Evolutionary conservation across 1,140 invertebrate genomes (phyloP).

Genomic region (Meloidogyne exigua): DNA sequence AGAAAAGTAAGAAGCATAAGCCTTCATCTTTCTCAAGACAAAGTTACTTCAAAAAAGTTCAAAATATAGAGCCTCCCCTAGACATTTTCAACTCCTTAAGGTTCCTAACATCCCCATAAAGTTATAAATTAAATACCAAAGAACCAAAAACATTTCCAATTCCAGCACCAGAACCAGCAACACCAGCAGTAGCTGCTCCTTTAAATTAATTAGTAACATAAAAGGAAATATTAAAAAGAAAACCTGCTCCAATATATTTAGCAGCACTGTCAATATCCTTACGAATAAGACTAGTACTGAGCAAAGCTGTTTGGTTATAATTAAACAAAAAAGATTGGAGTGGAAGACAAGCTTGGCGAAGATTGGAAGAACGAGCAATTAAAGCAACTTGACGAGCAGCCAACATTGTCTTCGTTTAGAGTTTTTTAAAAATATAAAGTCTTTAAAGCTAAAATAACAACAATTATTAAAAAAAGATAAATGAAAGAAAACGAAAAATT

Average conservation of each 20-base stretch:
- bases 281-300: conserved; percentile 69
- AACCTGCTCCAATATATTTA: conserved; percentile 95
- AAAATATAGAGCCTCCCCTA: no score
- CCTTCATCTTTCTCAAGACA: no score
- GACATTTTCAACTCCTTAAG: background rate
- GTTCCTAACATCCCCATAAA: background rate
- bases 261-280: conserved; percentile 99
- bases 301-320: background rate
- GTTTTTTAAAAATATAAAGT: background rate
- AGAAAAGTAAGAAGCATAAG: no score
- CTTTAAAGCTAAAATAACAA: background rate
- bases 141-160: conserved; percentile 95
- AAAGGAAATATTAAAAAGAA: background rate
- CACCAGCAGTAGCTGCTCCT: conserved; percentile 95
- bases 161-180: conserved; percentile 80
- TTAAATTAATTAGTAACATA: background rate
- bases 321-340: background rate
- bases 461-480: background rate
- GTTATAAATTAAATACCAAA: conserved; percentile 68
- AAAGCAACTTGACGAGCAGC: background rate
- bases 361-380: background rate
- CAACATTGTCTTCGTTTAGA: background rate
- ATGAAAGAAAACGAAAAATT: background rate
- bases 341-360: background rate
- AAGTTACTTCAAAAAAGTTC: no score